phyloP scores from a whole-genome alignment of 1,140 invertebrate genomes.

The Cherax destructor region DNA sequence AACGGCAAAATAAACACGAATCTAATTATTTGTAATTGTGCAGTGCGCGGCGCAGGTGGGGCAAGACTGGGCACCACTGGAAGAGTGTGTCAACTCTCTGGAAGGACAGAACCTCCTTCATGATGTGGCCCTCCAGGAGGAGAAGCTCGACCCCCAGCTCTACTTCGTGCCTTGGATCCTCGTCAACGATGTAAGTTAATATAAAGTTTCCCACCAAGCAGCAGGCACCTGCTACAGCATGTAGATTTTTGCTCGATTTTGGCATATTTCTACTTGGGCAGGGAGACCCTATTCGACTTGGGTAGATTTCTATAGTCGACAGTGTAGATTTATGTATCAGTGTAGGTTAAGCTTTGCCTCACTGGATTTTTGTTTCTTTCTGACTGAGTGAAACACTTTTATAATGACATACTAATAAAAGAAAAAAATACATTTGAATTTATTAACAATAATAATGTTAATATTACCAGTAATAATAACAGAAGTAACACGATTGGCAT shows the following conservation, averaged over 20 bases:
- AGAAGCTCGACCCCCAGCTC: slow-evolving; percentile 59
- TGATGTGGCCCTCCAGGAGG: slow-evolving; percentile 60
- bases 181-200: slow-evolving; percentile 68
- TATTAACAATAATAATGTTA: too few relatives aligned
- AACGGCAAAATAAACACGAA: background rate
- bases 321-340: background rate
- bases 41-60: slow-evolving; percentile 67
- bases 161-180: slow-evolving; percentile 71
- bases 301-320: background rate
- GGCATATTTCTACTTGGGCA: background rate
- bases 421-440: too few relatives aligned
- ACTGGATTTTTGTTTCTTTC: too few relatives aligned
- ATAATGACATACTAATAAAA: too few relatives aligned
- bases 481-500: background rate
- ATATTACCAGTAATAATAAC: background rate
- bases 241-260: too few relatives aligned
- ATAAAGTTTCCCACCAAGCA: too few relatives aligned
- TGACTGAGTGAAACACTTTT: too few relatives aligned
- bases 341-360: background rate
- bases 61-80: slow-evolving; percentile 66
- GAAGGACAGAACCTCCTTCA: slow-evolving; percentile 70
- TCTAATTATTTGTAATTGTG: background rate
- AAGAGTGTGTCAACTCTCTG: slow-evolving; percentile 57
- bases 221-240: background rate
- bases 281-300: too few relatives aligned